Evolutionary conservation across 2,888 invertebrate species (phyloP).

Genomic region (Sipha maydis): DNA sequence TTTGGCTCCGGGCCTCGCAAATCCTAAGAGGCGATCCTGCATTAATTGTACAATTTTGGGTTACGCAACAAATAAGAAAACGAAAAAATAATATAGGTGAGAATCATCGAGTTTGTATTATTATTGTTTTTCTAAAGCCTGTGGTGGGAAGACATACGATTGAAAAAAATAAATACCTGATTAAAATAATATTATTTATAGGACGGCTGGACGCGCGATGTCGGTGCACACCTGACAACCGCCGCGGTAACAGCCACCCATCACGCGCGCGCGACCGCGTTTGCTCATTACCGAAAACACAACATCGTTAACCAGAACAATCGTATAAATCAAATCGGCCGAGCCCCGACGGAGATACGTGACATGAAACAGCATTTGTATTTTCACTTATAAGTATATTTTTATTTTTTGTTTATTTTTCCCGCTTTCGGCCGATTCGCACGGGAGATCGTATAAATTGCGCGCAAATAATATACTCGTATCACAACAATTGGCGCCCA

Average conservation of each 20-base stretch:
- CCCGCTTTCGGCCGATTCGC: neutral
- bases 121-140: neutral
- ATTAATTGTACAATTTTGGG: too few relatives aligned
- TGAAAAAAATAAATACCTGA: neutral
- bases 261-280: neutral
- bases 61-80: neutral
- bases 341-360: neutral
- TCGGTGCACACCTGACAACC: neutral
- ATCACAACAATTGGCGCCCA: too few relatives aligned
- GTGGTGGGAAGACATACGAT: neutral
- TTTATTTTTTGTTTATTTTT: neutral
- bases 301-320: slow-evolving; percentile 47
- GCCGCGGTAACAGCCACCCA: slow-evolving; percentile 16
- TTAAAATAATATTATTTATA: slow-evolving; percentile 29
- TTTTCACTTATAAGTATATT: neutral
- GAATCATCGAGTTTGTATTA: neutral
- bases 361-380: neutral
- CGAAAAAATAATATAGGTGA: neutral
- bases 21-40: too few relatives aligned
- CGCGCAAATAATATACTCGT: neutral
- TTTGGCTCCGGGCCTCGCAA: too few relatives aligned
- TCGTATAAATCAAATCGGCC: slow-evolving; percentile 35
- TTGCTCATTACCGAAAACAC: slow-evolving; percentile 37
- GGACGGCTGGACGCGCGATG: neutral
- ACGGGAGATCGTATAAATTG: neutral